These are phyloP conservation scores for Diadumene lineata DNA, from an alignment of 92 coral and sea anemone species.

Conservation along the genomic window DNA sequence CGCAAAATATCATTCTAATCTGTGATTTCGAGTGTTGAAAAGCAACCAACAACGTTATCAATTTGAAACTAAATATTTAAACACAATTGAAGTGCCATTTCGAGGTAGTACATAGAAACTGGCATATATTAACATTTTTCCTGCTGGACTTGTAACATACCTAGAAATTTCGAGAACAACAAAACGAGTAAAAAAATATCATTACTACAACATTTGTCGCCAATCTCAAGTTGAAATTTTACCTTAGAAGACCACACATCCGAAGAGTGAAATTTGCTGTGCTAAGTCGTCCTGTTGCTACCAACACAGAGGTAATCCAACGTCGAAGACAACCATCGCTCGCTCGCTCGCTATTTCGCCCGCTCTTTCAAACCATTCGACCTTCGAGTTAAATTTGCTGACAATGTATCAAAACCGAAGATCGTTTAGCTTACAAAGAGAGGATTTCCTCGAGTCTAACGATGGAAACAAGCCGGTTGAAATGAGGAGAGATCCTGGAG, in stretches of 20 bases:
- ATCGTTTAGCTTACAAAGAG: neutral
- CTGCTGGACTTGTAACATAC: neutral
- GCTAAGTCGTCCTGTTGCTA: neutral
- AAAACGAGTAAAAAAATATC: no score
- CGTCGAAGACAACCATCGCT: neutral
- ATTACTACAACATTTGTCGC: no score
- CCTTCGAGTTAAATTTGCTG: neutral
- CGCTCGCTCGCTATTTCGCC: neutral
- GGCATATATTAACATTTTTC: neutral
- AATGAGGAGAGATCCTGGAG: conserved; percentile 7
- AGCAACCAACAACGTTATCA: neutral
- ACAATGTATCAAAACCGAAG: neutral
- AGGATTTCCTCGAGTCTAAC: neutral
- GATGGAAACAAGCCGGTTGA: neutral
- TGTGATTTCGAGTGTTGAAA: neutral
- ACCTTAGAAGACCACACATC: conserved; percentile 34
- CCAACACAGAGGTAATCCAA: neutral
- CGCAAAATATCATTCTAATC: no score
- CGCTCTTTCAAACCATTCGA: conserved; percentile 1
- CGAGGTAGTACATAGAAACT: neutral
- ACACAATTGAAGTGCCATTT: neutral
- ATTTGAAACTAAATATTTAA: neutral
- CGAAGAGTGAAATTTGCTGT: neutral
- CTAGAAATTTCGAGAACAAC: neutral
- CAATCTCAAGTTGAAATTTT: no score